phyloP scores from a whole-genome alignment of 2,888 invertebrate genomes.

The Cistogaster globosa region DNA sequence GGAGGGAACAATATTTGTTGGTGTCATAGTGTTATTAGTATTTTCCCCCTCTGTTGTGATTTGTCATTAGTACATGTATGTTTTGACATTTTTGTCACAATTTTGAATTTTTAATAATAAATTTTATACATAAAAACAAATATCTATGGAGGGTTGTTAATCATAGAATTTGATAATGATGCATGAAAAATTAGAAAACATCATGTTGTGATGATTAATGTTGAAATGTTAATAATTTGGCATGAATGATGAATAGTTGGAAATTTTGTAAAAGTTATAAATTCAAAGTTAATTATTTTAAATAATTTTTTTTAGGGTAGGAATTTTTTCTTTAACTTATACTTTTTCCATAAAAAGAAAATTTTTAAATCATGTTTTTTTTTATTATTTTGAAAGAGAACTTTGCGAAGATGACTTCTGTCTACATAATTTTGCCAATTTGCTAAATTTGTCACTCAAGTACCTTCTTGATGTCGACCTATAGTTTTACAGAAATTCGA shows the following conservation, averaged over 20 bases:
- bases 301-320: no score
- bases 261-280: background rate
- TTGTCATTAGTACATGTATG: constrained; percentile 71
- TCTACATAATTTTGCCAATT: no score
- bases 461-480: no score
- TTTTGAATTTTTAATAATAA: constrained; percentile 73
- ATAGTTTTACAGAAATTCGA: no score
- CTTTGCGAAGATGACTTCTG: no score
- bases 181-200: constrained; percentile 68
- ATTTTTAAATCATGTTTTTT: no score
- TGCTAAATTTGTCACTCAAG: no score
- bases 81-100: constrained; percentile 75
- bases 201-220: constrained; percentile 72
- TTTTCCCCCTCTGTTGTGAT: constrained; percentile 56
- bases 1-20: constrained; percentile 16
- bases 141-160: constrained; percentile 20
- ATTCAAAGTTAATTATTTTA: no score
- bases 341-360: no score
- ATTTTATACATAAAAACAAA: constrained; percentile 34
- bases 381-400: no score
- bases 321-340: no score
- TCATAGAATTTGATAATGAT: constrained; percentile 68
- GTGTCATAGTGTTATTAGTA: constrained; percentile 32
- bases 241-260: constrained; percentile 33
- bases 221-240: background rate